Evolutionary conservation across 2,113 vertebrate species (phyloP), one percentile per base, ranked within the genome.

Genomic region (Campylorhamphus procurvoides): DNA sequence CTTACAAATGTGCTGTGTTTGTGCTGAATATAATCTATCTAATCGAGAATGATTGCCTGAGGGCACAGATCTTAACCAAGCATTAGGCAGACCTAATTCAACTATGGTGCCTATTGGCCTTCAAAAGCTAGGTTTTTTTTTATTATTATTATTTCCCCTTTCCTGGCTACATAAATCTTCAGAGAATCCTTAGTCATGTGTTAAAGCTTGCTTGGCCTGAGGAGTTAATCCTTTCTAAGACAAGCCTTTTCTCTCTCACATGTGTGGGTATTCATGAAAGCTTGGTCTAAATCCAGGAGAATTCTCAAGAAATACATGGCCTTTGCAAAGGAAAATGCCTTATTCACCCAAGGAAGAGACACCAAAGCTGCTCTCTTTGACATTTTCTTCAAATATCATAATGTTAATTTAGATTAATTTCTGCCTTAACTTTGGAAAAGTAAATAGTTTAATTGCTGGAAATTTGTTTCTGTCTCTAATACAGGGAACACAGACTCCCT

Each of bases 211-310:
- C 80, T 93, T 95, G 74, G 63, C 84, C 74, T 66, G 78, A 93
- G 78, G 78, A 91, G 27, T 95, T 94, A 96, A 95, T 96, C 79
- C 79, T 88, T 94, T 62, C 67, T 88, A 86, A 96, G 56, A 68
- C 73, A 78, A 88, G 52, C 44, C 37, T 89, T 93, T 94, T 74
- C 53, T 94, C 40, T 73, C 88, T 93, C 42, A 59, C 24, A 23
- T 90, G 62, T 75, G 40, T 69, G 62, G 49, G 22, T 87, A 66
- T 80, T 83, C 76, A 53, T 84, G 83, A 72, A 89, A 86, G 35
- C 47, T 18, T 3, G 7, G 28, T 75, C 68, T 78, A 89, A 96
- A 89, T 86, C 60, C 80, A 84, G 49, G 33, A 47, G 18, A 18
- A 19, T 64, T 86, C 88, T 49, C 66, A 23, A 78, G 56, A 86